These are phyloP conservation scores for Tachysurus fulvidraco DNA, from an alignment of 2,113 vertebrate genomes.

Conservation along the genomic window DNA sequence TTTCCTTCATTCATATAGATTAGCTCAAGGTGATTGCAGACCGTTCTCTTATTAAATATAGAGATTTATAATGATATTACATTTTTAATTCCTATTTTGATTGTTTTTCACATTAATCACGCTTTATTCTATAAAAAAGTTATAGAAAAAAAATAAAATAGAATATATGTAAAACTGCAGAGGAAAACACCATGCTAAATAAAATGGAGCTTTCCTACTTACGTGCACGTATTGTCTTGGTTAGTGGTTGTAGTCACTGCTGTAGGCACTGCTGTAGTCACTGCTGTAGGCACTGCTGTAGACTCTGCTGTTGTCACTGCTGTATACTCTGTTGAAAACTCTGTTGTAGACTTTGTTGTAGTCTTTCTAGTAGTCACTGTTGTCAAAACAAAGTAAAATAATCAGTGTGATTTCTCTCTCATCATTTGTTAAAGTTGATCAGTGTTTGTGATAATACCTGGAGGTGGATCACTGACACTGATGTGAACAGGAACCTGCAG, in stretches of 20 bases:
- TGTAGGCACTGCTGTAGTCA: background rate
- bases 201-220: no score
- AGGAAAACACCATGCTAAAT: background rate
- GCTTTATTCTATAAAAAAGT: background rate
- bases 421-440: background rate
- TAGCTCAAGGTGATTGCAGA: no score
- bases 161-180: background rate
- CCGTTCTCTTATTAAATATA: background rate
- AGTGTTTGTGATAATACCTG: background rate
- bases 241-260: no score
- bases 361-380: no score
- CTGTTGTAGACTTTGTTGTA: background rate
- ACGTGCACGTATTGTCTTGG: no score
- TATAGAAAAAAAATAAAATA: no score
- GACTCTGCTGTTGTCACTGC: no score
- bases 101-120: background rate
- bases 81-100: no score
- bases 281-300: no score
- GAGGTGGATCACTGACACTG: background rate
- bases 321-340: no score
- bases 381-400: background rate
- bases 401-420: background rate
- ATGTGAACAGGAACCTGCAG: slow-evolving; percentile 8
- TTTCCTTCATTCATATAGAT: background rate
- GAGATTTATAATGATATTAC: background rate